These are phyloP conservation scores for Cheilosia soror DNA, from an alignment of 2,888 invertebrate genomes.

Conservation along the genomic window DNA sequence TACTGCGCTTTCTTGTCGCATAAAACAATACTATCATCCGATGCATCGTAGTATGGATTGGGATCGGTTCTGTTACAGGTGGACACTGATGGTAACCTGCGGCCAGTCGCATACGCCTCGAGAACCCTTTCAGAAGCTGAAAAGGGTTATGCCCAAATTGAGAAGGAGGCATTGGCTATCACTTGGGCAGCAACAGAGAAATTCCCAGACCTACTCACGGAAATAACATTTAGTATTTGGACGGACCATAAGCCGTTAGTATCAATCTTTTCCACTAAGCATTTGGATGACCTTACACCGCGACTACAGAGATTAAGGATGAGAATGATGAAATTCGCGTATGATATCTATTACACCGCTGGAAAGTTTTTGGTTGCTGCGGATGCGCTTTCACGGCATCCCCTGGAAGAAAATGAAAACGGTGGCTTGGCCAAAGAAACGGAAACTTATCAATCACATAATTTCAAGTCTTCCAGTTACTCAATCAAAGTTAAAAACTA, in stretches of 20 bases:
- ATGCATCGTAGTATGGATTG: slow-evolving; percentile 49
- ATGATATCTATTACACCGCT: slow-evolving; percentile 62
- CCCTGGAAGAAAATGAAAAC: background rate
- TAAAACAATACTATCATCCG: slow-evolving; percentile 51
- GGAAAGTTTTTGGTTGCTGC: slow-evolving; percentile 70
- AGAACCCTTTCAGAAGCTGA: slow-evolving; percentile 67
- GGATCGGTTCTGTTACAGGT: slow-evolving; percentile 50
- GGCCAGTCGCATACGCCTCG: slow-evolving; percentile 55
- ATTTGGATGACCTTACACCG: slow-evolving; percentile 52
- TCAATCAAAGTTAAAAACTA: too few relatives aligned
- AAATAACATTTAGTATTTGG: slow-evolving; percentile 67
- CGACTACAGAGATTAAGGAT: slow-evolving; percentile 66
- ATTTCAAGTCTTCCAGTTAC: too few relatives aligned
- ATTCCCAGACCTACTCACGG: slow-evolving; percentile 69
- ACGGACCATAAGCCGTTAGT: slow-evolving; percentile 74
- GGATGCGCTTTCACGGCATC: slow-evolving; percentile 64
- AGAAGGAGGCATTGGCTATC: slow-evolving; percentile 72
- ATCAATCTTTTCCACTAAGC: slow-evolving; percentile 54
- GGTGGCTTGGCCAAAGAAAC: too few relatives aligned
- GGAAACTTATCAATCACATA: too few relatives aligned
- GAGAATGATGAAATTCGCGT: slow-evolving; percentile 64
- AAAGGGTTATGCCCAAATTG: slow-evolving; percentile 71
- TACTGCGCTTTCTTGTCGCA: too few relatives aligned
- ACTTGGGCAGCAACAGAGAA: slow-evolving; percentile 68
- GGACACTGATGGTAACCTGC: slow-evolving; percentile 41